Evolutionary conservation across 1,140 invertebrate species (phyloP).

Genomic region (Ruditapes philippinarum): DNA sequence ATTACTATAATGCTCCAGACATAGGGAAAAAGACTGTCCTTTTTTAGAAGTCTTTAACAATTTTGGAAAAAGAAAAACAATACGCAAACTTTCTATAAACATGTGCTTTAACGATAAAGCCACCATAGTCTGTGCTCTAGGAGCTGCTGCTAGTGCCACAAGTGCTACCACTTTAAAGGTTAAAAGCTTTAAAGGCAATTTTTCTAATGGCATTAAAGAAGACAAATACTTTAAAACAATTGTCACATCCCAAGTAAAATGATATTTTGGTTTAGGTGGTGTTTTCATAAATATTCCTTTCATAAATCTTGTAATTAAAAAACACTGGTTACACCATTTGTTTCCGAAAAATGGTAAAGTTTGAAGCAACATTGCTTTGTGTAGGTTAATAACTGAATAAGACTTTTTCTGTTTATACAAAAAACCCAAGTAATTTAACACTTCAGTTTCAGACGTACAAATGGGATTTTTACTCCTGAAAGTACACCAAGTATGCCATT

Average conservation of each 20-base stretch:
- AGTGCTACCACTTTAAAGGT: slow-evolving; percentile 42
- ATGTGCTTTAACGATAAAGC: slow-evolving; percentile 11
- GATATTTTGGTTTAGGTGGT: slow-evolving; percentile 44
- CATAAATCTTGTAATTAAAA: slow-evolving; percentile 58
- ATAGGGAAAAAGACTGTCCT: slow-evolving; percentile 29
- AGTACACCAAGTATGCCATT: not conserved
- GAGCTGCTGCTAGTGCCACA: slow-evolving; percentile 9
- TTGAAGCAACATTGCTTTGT: slow-evolving; percentile 44
- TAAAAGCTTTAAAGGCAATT: slow-evolving; percentile 40
- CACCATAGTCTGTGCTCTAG: slow-evolving; percentile 50
- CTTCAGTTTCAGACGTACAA: no score
- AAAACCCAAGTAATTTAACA: not conserved
- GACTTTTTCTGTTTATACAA: not conserved
- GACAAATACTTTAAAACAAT: slow-evolving; percentile 38
- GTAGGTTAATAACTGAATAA: slow-evolving; percentile 11
- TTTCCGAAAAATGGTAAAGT: slow-evolving; percentile 44
- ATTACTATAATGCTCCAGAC: slow-evolving; percentile 35
- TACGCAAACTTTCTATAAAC: not conserved
- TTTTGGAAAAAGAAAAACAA: slow-evolving; percentile 30
- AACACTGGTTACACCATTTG: not conserved
- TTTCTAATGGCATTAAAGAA: not conserved
- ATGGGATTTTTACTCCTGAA: not conserved
- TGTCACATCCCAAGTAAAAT: slow-evolving; percentile 40
- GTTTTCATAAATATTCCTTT: slow-evolving; percentile 66
- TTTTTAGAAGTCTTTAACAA: slow-evolving; percentile 35